phyloP scores from a whole-genome alignment of 2,113 vertebrate genomes.

The Dendrocopos noguchii region DNA sequence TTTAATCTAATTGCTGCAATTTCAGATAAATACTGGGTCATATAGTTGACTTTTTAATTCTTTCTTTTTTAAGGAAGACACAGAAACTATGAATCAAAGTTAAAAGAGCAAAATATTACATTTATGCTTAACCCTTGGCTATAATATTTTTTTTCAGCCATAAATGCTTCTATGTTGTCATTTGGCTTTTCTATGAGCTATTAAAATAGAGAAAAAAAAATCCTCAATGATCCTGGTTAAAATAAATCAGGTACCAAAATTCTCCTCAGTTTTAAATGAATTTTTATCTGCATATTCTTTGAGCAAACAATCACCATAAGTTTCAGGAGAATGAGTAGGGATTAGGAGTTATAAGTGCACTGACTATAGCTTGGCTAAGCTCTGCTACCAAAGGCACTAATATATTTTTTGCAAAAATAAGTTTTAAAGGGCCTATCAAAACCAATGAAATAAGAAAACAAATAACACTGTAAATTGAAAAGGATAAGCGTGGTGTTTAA shows the following conservation, averaged over 20 bases:
- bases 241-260: not conserved
- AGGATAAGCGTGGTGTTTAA: constrained; percentile 48
- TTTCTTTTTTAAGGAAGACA: not conserved
- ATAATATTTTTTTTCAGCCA: not conserved
- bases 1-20: not conserved
- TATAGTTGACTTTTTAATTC: not conserved
- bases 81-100: not conserved
- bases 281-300: not conserved
- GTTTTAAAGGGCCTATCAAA: constrained; percentile 52
- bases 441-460: constrained; percentile 69
- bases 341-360: not conserved
- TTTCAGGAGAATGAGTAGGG: not conserved
- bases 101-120: not conserved
- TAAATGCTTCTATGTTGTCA: not conserved
- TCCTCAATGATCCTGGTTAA: not conserved
- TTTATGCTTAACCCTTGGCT: not conserved
- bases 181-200: not conserved
- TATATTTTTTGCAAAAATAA: not conserved
- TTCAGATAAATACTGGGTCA: not conserved
- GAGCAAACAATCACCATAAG: not conserved
- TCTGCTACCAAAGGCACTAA: not conserved
- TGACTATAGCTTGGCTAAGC: not conserved
- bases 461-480: constrained; percentile 32
- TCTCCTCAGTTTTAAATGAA: not conserved
- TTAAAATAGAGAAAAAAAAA: not conserved